These are phyloP conservation scores for Oceanodroma leucorhoa DNA, from an alignment of 2,797 vertebrate species.

Conservation along the genomic window DNA sequence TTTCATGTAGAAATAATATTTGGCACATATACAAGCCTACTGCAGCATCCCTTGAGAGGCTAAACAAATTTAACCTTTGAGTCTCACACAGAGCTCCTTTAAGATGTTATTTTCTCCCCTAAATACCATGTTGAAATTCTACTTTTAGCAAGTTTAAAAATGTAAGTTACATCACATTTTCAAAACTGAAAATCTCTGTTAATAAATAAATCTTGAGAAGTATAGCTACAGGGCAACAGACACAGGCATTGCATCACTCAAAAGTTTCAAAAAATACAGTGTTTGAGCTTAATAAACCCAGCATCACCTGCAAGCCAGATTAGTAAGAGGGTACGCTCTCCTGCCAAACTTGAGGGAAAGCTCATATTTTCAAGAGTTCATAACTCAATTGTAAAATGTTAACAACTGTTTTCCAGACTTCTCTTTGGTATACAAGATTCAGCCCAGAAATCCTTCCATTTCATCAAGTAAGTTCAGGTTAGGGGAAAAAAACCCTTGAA, in stretches of 20 bases:
- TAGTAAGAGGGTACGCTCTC: not conserved
- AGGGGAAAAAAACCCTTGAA: not conserved
- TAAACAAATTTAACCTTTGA: not conserved
- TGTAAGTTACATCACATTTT: not conserved
- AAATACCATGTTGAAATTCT: not conserved
- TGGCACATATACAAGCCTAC: not conserved
- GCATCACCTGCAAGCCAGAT: conserved; percentile 3
- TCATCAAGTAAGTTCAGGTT: not conserved
- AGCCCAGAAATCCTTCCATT: not conserved
- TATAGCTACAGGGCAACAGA: not conserved
- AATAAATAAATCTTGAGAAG: not conserved
- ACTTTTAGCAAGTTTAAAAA: not conserved
- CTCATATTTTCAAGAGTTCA: not conserved
- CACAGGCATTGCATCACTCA: not conserved
- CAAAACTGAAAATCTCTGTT: not conserved
- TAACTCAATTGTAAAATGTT: not conserved
- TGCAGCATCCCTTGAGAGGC: not conserved
- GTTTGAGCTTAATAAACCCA: not conserved
- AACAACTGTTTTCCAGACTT: conserved; percentile 10
- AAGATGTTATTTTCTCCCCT: not conserved
- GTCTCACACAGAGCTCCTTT: not conserved
- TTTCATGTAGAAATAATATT: not conserved
- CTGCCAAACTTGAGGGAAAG: not conserved
- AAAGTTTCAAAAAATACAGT: not conserved
- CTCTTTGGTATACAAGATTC: not conserved